These are phyloP conservation scores for Hypercompe scribonia DNA, from an alignment of 2,888 invertebrate genomes.

Conservation along the genomic window DNA sequence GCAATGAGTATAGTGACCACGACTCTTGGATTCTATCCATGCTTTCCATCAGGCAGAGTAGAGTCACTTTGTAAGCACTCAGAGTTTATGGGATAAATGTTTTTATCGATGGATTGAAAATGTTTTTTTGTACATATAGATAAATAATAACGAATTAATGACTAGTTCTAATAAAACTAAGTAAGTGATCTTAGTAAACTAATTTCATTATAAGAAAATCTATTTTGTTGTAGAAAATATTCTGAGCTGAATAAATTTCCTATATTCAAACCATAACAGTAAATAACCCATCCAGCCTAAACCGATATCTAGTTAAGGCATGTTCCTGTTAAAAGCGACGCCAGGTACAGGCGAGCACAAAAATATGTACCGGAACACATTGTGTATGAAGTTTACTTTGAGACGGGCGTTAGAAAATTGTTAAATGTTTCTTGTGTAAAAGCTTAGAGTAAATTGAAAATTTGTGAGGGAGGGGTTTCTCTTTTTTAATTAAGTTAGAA, in stretches of 20 bases:
- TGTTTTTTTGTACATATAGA: no score
- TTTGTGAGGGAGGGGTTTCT: not conserved
- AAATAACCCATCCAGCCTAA: conserved; percentile 48
- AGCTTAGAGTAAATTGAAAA: not conserved
- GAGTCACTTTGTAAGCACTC: no score
- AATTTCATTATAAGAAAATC: not conserved
- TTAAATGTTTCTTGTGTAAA: conserved; percentile 29
- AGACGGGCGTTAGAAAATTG: conserved; percentile 22
- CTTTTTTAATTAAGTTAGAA: not conserved
- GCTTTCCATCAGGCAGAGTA: no score
- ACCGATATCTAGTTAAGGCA: conserved; percentile 46
- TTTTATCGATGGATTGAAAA: no score
- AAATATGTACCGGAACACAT: conserved; percentile 36
- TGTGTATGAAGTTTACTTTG: conserved; percentile 32
- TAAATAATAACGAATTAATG: no score
- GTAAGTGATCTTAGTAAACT: not conserved
- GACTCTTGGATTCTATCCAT: no score
- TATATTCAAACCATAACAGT: conserved; percentile 36
- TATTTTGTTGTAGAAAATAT: not conserved
- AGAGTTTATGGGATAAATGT: no score
- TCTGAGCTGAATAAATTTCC: not conserved
- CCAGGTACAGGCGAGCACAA: conserved; percentile 32
- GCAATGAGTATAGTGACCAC: no score
- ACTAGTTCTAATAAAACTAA: not conserved
- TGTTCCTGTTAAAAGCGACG: conserved; percentile 28